These are phyloP conservation scores for Cyrtodaria siliqua DNA, from an alignment of 2,888 invertebrate species.

Conservation along the genomic window DNA sequence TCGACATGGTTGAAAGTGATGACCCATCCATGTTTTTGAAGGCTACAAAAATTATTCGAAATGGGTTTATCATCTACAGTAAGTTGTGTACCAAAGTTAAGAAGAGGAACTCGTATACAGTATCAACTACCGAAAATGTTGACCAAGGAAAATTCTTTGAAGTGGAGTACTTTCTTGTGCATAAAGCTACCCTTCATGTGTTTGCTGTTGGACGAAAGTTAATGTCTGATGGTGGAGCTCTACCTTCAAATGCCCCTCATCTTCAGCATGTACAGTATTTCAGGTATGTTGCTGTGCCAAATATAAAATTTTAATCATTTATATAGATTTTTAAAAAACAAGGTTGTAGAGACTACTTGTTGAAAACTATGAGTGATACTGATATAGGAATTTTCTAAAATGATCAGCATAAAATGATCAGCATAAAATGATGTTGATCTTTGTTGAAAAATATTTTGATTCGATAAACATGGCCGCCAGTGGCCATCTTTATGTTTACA, in stretches of 20 bases:
- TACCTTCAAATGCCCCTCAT: conserved; percentile 19
- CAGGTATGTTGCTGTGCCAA: no score
- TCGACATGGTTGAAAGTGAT: background rate
- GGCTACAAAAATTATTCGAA: conserved; percentile 17
- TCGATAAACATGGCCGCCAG: no score
- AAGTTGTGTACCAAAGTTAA: conserved; percentile 34
- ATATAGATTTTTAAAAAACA: no score
- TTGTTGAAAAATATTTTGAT: no score
- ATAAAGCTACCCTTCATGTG: conserved; percentile 17
- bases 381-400: no score
- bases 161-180: conserved; percentile 26
- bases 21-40: conserved; percentile 5
- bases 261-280: conserved; percentile 12
- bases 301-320: no score
- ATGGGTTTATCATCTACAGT: conserved; percentile 30
- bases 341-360: no score
- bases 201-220: conserved; percentile 30
- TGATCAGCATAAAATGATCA: no score
- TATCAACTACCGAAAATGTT: conserved; percentile 3
- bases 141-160: conserved; percentile 9
- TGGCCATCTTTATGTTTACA: no score
- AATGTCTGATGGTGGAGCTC: conserved; percentile 7
- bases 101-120: conserved; percentile 37
- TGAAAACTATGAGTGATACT: no score
- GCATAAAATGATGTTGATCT: no score